Conservation (phyloP, 2,888 invertebrate species). For the Sepiola atlantica region DNA sequence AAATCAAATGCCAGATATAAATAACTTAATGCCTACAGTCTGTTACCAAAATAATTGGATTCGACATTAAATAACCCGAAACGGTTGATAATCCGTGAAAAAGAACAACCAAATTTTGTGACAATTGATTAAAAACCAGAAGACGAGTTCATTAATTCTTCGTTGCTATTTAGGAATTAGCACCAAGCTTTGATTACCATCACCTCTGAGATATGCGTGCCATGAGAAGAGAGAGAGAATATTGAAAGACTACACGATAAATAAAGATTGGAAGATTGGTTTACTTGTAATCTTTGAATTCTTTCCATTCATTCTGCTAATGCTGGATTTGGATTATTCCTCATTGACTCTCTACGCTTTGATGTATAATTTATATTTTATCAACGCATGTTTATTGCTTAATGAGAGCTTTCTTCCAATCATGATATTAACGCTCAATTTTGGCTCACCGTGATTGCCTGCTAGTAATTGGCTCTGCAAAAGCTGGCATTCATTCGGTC, state of each 20-base stretch:
- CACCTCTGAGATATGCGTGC: neutral
- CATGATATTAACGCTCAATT: neutral
- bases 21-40: too few relatives aligned
- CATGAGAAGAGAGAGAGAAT: neutral
- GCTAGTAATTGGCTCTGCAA: neutral
- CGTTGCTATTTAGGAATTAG: neutral
- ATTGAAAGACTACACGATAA: neutral
- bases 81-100: too few relatives aligned
- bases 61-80: too few relatives aligned
- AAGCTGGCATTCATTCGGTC: neutral
- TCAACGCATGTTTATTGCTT: conserved; percentile 32
- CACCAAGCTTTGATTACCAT: neutral
- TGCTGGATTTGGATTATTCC: neutral
- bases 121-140: neutral
- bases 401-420: conserved; percentile 3
- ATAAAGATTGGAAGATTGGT: neutral
- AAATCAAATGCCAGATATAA: too few relatives aligned
- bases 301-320: neutral
- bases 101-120: too few relatives aligned
- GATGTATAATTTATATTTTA: neutral
- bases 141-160: neutral
- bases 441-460: neutral
- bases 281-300: neutral
- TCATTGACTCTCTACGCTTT: conserved; percentile 11
- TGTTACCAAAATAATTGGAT: too few relatives aligned